Evolutionary conservation across 1,140 invertebrate species (phyloP).

Genomic region (Bacillus rossius): DNA sequence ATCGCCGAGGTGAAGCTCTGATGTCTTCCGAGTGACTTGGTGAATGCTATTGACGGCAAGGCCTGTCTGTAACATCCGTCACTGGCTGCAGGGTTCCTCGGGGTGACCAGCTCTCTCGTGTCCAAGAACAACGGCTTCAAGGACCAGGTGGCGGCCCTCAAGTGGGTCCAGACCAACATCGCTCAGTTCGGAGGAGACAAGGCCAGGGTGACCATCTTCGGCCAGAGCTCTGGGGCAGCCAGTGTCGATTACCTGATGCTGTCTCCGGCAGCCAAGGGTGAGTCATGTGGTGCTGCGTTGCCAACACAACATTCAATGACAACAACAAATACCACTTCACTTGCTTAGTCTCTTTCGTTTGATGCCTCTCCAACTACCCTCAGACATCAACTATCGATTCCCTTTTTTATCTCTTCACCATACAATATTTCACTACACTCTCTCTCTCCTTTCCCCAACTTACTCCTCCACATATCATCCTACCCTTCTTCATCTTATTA

Average conservation of each 20-base stretch:
- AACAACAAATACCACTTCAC: not conserved
- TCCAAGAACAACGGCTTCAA: constrained; percentile 35
- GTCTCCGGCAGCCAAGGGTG: constrained; percentile 19
- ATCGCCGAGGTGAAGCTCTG: no score
- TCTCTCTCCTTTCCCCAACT: no score
- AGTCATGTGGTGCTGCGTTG: not conserved
- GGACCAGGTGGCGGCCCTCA: constrained; percentile 40
- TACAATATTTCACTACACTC: no score
- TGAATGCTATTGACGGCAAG: no score
- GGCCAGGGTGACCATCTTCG: constrained; percentile 37
- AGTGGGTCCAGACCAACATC: constrained; percentile 41
- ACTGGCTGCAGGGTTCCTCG: constrained; percentile 24
- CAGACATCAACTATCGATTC: no score
- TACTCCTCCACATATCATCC: no score
- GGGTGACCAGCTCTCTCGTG: constrained; percentile 10
- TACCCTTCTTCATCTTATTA: no score
- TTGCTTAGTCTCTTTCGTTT: no score
- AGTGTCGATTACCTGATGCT: constrained; percentile 30
- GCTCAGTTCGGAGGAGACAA: constrained; percentile 40
- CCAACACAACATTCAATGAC: not conserved
- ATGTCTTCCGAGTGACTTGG: no score
- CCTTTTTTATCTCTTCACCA: no score
- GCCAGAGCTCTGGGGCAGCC: constrained; percentile 39
- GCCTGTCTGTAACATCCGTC: no score
- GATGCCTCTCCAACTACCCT: no score